Base-by-base conservation (phyloP, 1,140 invertebrate species). In the Trachymyrmex cornetzi region DNA sequence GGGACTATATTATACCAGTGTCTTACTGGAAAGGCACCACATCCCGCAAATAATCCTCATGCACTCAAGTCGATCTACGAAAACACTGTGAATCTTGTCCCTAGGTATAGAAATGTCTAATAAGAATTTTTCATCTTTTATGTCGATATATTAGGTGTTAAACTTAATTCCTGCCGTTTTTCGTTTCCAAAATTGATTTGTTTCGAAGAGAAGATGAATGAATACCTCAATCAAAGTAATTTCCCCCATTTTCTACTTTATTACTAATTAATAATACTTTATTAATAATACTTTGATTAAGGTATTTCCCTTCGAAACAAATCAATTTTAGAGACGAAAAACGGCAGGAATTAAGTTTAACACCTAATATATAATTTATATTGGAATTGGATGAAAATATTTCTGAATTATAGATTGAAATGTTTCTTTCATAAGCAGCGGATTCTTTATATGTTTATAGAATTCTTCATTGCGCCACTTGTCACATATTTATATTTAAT, bases 1-100 rank as follows among this genome's bases (percentile, higher is more conserved):
- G 99, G 99, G 69, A 99, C 99, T 9, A 99, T 99, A 90, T 98
- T 99, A 59, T 99, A 99, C 96, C 99, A 99, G 94, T 99, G 99
- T 96, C 96, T 99, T 85, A 99, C 99, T 69, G 99, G 99, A 63
- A 99, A 99, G 95, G 99, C 99, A 67, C 99, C 99, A 59, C 99
- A 99, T 95, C 98, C 99, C 95, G 99, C 99, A 57, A 98, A 98
- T 91, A 99, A 99, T 55, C 99, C 99, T n/a, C 99, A 99, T 94
- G 99, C 99, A 85, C 96, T 99, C 27, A 99, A 99, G 95, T 97
- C 97, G 89, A 99, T 98, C 95, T 99, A 99, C 94, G 99, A 99
- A 94, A 99, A 99, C 94, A 99, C 99, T 95, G 96, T 97, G n/a
- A 98, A 99, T 95, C 96, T 99, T 82, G 97, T 98, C 80, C 99